Conservation (phyloP, 1,140 invertebrate genomes). For the Lepidotrigona ventralis region DNA sequence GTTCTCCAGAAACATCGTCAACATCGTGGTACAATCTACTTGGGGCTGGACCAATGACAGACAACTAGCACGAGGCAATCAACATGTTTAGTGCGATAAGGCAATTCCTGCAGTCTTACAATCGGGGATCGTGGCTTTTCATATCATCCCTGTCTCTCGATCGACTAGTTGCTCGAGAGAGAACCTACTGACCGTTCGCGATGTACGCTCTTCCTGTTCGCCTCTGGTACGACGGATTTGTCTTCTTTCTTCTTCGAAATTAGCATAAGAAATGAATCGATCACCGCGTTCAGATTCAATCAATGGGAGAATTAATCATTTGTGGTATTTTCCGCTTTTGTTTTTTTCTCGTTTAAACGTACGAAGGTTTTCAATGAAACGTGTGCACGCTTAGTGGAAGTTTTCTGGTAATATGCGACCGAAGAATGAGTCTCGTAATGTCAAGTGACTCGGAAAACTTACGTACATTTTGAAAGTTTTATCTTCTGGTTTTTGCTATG, state of each 20-base stretch:
- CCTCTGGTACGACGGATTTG: conserved; percentile 64
- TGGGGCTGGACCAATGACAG: conserved; percentile 73
- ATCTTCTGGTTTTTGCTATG: too few relatives aligned
- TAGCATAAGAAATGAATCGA: neutral
- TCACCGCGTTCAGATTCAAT: too few relatives aligned
- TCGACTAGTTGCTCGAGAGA: conserved; percentile 16
- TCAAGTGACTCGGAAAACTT: too few relatives aligned
- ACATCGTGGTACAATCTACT: conserved; percentile 42
- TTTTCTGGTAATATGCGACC: too few relatives aligned
- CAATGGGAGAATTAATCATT: neutral
- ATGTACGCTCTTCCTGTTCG: conserved; percentile 71
- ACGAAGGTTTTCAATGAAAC: too few relatives aligned
- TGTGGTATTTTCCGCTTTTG: neutral
- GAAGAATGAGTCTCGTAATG: too few relatives aligned
- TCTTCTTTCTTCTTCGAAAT: neutral
- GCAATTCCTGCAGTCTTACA: conserved; percentile 62
- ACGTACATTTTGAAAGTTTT: too few relatives aligned
- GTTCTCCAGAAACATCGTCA: conserved; percentile 32
- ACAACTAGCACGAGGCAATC: conserved; percentile 79
- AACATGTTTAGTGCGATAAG: conserved; percentile 74
- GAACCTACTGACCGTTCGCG: conserved; percentile 33
- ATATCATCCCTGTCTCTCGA: conserved; percentile 67
- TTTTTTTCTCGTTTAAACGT: too few relatives aligned
- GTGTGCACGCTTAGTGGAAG: too few relatives aligned
- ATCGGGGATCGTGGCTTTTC: conserved; percentile 56